Conservation (phyloP, 2,797 vertebrate species). For the Anguilla obscura region DNA sequence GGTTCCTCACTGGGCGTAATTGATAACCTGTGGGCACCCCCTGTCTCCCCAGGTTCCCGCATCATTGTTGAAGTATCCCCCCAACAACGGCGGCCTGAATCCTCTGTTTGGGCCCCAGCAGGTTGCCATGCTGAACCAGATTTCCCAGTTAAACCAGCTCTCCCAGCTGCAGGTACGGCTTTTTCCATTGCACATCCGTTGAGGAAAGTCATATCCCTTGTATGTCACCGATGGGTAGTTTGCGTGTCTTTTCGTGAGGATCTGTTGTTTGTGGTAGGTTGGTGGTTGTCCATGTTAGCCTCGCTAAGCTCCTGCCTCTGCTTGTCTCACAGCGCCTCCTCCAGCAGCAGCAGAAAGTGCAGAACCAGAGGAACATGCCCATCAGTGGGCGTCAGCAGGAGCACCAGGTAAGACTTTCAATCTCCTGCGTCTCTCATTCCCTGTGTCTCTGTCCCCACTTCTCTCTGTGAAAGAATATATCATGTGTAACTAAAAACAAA, state of each 20-base stretch:
- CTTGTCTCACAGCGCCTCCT: slow-evolving; percentile 80
- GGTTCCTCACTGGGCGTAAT: background rate
- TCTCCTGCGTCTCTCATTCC: background rate
- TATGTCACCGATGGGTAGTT: background rate
- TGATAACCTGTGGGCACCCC: background rate
- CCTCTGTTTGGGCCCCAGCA: slow-evolving; percentile 94
- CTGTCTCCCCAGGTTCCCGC: slow-evolving; percentile 82
- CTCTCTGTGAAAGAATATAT: background rate
- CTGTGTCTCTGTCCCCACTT: background rate
- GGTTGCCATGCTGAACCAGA: slow-evolving; percentile 96
- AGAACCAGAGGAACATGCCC: slow-evolving; percentile 86
- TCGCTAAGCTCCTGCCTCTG: background rate
- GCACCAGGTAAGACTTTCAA: slow-evolving; percentile 70
- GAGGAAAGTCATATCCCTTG: background rate
- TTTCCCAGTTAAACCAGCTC: slow-evolving; percentile 92
- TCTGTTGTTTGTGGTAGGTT: background rate
- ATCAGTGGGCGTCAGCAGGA: slow-evolving; percentile 83
- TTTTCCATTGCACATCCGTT: background rate
- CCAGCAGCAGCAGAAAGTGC: slow-evolving; percentile 89
- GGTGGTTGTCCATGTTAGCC: background rate
- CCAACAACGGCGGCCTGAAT: slow-evolving; percentile 88
- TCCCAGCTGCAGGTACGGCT: slow-evolving; percentile 63
- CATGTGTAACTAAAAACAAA: background rate
- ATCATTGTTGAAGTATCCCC: slow-evolving; percentile 95
- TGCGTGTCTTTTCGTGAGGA: background rate